phyloP scores from a whole-genome alignment of 2,888 invertebrate genomes.

The Perizoma affinitatum region DNA sequence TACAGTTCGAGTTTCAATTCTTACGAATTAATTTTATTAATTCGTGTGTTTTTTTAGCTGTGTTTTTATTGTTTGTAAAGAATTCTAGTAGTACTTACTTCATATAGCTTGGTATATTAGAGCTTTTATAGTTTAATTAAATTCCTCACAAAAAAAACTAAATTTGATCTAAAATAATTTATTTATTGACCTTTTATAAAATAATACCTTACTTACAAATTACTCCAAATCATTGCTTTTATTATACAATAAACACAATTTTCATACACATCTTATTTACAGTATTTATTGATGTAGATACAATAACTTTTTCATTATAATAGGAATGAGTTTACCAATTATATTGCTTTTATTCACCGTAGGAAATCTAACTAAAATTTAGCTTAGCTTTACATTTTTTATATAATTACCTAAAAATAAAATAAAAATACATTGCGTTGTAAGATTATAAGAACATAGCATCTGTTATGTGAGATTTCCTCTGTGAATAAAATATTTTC shows the following conservation, averaged over 20 bases:
- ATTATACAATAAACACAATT: constrained; percentile 73
- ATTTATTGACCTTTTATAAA: constrained; percentile 80
- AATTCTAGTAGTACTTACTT: background rate
- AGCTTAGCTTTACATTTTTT: constrained; percentile 17
- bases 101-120: too few relatives aligned
- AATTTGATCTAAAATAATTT: constrained; percentile 81
- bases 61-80: background rate
- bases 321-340: constrained; percentile 31
- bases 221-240: constrained; percentile 56
- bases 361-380: constrained; percentile 4
- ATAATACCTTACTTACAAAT: constrained; percentile 74
- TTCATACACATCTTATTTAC: constrained; percentile 59
- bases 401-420: constrained; percentile 2
- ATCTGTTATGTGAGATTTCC: too few relatives aligned
- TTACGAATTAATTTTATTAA: background rate
- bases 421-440: background rate
- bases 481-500: too few relatives aligned
- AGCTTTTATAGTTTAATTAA: too few relatives aligned
- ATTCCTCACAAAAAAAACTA: constrained; percentile 1
- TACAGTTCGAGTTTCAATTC: background rate
- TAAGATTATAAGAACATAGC: background rate
- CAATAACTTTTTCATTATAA: constrained; percentile 54
- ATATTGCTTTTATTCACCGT: constrained; percentile 11
- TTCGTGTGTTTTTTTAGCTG: too few relatives aligned
- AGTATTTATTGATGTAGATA: constrained; percentile 28